Evolutionary conservation across 1,140 invertebrate genomes (phyloP), one percentile per base, ranked within the genome.

Genomic region (Bilobella aurantiaca): DNA sequence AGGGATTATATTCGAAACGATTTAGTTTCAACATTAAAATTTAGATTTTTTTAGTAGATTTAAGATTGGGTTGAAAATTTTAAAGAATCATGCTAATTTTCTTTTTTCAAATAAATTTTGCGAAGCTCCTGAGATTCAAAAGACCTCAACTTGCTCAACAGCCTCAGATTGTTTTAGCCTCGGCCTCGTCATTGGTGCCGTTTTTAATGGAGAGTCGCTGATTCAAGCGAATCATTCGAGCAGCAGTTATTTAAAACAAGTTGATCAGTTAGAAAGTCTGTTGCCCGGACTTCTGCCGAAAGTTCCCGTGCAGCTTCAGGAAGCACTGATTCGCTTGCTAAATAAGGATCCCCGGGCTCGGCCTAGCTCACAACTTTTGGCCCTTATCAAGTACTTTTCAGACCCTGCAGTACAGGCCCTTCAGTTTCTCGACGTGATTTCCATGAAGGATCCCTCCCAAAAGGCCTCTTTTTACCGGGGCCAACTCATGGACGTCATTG

Each of bases 161-260:
- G 81, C 88, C 16, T 93, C 90, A 71, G 95, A 98, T 77, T 96
- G 97, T 90, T 97, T 91, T 78, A 93, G 92, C 0, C 77, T 97
- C 63, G 95, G 95, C 21, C 87, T 97, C 84, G 85, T 93, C 3
- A 88, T 97, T 73, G 91, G 89, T 76, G 82, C 91, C 8, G 85
- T 96, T 66, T 96, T 92, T 80, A 96, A 96, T 79, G 93, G 94
- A 18, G 83, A 85, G 66, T 84, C 90, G 0, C 79, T 96, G 0
- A 87, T 98, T 56, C 87, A 91, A 75, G 88, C 91, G 0, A 90
- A 90, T 76, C 89, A 95, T 77, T 94, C 87, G 72, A 85, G 85
- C 56, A 86, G 89, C 49, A 83, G 86, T 49, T 97, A 97, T 78
- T 78, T 86, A 66, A 95, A 93, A 77, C 29, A 62, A 62, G n/a